phyloP scores from a whole-genome alignment of 30 jellyfish, hydroid and myxozoan species.

The Cassiopea xamachana region DNA sequence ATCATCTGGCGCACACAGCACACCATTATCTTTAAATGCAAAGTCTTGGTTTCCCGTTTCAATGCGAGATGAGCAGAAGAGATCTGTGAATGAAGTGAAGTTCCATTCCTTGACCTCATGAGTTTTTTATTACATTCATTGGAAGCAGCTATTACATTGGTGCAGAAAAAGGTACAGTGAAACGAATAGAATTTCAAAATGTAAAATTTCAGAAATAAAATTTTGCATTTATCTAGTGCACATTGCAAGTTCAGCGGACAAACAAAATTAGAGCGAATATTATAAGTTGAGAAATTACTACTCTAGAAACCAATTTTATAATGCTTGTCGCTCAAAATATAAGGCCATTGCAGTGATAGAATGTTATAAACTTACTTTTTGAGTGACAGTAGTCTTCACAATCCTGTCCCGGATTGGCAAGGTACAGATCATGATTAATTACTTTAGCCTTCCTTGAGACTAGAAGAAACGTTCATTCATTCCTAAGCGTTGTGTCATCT shows the following conservation, averaged over 20 bases:
- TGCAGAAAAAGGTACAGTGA: too few relatives aligned
- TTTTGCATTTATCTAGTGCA: too few relatives aligned
- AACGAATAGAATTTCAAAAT: too few relatives aligned
- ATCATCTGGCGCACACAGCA: constrained; percentile 6
- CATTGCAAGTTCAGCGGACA: too few relatives aligned
- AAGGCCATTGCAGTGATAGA: neutral
- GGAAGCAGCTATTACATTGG: too few relatives aligned
- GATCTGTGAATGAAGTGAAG: constrained; percentile 11
- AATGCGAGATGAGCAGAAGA: constrained; percentile 30
- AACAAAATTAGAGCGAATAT: too few relatives aligned
- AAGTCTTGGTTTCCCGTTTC: constrained; percentile 35
- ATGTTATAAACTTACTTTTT: neutral
- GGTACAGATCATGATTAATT: constrained; percentile 10
- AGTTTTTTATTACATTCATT: neutral
- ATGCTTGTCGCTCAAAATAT: too few relatives aligned
- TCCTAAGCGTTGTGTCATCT: neutral
- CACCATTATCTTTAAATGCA: constrained; percentile 17
- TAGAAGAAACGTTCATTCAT: neutral
- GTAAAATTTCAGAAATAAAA: too few relatives aligned
- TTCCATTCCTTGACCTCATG: neutral
- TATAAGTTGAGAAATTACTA: too few relatives aligned
- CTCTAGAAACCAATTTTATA: too few relatives aligned
- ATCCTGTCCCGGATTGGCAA: constrained; percentile 57
- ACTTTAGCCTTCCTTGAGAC: neutral
- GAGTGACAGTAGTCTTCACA: constrained; percentile 31